Evolutionary conservation across 1,140 invertebrate genomes (phyloP), one percentile per base, ranked within the genome.

Genomic region (Sesamia nonagrioides): DNA sequence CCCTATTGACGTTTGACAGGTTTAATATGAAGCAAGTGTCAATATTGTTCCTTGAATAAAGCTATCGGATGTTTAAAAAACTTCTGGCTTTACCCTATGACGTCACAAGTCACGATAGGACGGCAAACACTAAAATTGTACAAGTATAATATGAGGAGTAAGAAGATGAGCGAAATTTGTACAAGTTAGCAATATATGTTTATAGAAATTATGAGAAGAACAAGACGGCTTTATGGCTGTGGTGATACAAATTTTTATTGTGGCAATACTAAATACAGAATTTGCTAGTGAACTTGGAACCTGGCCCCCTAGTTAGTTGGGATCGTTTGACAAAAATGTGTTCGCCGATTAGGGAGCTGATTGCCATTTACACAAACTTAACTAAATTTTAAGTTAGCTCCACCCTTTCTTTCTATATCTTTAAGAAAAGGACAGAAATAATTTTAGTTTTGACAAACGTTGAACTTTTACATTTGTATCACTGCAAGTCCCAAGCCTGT

Each of bases 401-500:
- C n/a, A n/a, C n/a, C n/a, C n/a, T n/a, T n/a, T n/a, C n/a, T n/a
- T 37, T 37, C 7, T 37, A 37, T 37, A 37, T 37, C 37, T 3
- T 5, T 37, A 37, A 9, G 6, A 1, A 17, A 21, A 8, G 17
- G 21, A 56, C 21, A 48, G 13, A 48, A 42, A 7, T 5, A 48
- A 13, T 48, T 2, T 48, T 48, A 2, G 2, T 13, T 15, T 15
- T 15, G 13, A 15, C 45, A 56, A 0, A 56, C 8, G n/a, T n/a
- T n/a, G n/a, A 37, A 63, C 40, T 40, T 40, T 40, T 40, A 40
- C 5, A 42, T 33, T 40, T 63, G 17, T 69, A 50, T 69, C 42
- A 45, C 42, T 61, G 40, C 35, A 69, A 50, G 6, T 27, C 5
- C 7, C 1, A 15, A 27, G 11, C 9, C 17, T 13, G 11, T 69